Evolutionary conservation across 1,140 invertebrate genomes (phyloP), one percentile per base, ranked within the genome.

Genomic region (Mamestra configurata): DNA sequence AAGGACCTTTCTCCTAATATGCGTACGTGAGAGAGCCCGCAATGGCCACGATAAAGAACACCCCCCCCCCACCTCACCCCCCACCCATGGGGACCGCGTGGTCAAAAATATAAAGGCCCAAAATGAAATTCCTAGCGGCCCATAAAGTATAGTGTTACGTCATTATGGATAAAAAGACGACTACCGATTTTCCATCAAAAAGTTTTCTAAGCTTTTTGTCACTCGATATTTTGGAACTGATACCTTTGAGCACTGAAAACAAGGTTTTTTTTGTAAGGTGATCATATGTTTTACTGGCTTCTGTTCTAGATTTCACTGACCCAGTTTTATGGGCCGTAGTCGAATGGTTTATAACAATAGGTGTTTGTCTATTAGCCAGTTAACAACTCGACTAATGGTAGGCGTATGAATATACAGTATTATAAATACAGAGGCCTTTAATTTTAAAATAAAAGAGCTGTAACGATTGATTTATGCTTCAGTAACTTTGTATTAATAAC

Each of bases 141-240:
- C 88, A 89, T 91, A 93, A 90, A 91, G 86, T 92, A 90, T 92
- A 87, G 88, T 89, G 87, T 93, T 93, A 93, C 92, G 87, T 93
- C 90, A 92, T 93, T 92, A 92, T 82, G 77, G 71, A 57, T 64
- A 51, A 66, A 77, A 68, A 66, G 61, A 68, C 75, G 75, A 51
- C 46, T 77, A 24, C 46, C 31, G 75, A 77, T 66, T 68, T 66
- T 66, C 43, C 8, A 43, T 27, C 43, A 35, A 61, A 76, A 61
- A 64, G 71, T 76, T 76, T 64, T 31, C 66, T 11, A 20, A 76
- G 40, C 57, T 61, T 46, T 76, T 76, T 76, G 73, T 76, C 57
- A 76, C 61, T 31, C 40, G 73, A 76, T 76, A 76, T 59, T 40
- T 49, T 11, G 49, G 6, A 1, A 53, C 43, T 24, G 55, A 76